Conservation (phyloP, 2,113 vertebrate genomes). For the Nanorana parkeri region DNA sequence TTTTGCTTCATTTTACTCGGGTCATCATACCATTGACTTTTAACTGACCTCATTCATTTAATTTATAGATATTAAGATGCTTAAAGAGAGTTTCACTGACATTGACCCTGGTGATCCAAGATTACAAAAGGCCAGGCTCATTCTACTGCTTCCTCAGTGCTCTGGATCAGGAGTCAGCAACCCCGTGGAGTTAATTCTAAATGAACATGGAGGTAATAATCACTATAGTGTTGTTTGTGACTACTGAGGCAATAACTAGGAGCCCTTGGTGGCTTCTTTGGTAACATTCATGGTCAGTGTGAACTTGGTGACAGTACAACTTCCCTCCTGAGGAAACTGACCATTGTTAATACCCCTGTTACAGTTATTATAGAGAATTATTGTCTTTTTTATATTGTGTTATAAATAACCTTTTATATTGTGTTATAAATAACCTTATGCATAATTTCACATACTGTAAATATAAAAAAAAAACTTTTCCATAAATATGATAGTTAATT, state of each 20-base stretch:
- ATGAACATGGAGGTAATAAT: constrained; percentile 81
- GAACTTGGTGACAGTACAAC: background rate
- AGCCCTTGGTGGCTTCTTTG: too few relatives aligned
- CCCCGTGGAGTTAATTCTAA: constrained; percentile 86
- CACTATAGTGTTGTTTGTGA: too few relatives aligned
- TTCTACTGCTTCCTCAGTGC: constrained; percentile 84
- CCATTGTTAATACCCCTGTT: background rate
- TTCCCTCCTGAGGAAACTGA: background rate
- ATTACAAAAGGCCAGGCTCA: constrained; percentile 77
- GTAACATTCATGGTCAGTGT: background rate
- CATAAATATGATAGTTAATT: too few relatives aligned
- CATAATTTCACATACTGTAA: too few relatives aligned
- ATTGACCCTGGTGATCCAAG: constrained; percentile 70
- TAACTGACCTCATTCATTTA: background rate
- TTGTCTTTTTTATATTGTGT: too few relatives aligned
- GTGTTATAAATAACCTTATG: too few relatives aligned
- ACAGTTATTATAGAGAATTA: too few relatives aligned
- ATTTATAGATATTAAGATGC: constrained; percentile 81
- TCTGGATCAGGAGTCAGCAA: constrained; percentile 85
- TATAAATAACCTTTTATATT: too few relatives aligned
- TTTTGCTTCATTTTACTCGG: too few relatives aligned
- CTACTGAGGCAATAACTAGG: too few relatives aligned
- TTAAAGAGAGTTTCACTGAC: constrained; percentile 77
- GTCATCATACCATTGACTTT: background rate
- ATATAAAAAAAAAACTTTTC: too few relatives aligned